Base-by-base conservation (phyloP, 2,113 vertebrate genomes). In the Jaculus jaculus region DNA sequence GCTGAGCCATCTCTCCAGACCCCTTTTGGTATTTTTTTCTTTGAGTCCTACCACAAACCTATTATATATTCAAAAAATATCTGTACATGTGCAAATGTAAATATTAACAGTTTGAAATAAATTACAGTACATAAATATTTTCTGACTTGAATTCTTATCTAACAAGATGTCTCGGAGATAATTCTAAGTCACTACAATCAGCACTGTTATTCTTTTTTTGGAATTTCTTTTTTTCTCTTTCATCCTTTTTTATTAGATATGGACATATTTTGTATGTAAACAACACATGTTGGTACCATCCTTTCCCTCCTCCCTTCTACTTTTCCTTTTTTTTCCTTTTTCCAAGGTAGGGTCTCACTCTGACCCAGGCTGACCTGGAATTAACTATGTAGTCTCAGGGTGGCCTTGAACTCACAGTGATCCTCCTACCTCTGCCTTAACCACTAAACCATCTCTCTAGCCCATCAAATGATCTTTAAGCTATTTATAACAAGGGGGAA, bases 381-480 rank as follows among this genome's bases (percentile, higher is more conserved):
- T 8, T 47, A 5, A 47, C 42, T 47, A 47, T 47, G 42, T 47
- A 47, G 42, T 47, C 42, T 47, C 42, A 47, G 42, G 42, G 42
- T 47, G 42, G 42, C 42, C 42, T 47, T 8, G 8, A 47, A 47
- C 42, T 47, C 42, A 47, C 8, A 8, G 42, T 8, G 8, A 47
- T 47, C 42, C 42, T 47, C 42, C 42, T 47, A 47, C 42, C 42
- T 47, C 42, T 47, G 42, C n/a, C 39, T 77, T 42, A n/a, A n/a
- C n/a, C n/a, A n/a, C n/a, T n/a, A n/a, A n/a, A n/a, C n/a, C n/a
- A n/a, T n/a, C n/a, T n/a, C n/a, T n/a, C n/a, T n/a, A n/a, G n/a
- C n/a, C n/a, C 84, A 58, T 16, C 11, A 68, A 89, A 69, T 74
- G 32, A 88, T 73, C 82, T 82, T 85, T 87, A 89, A 86, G 24